phyloP scores from a whole-genome alignment of 2,888 invertebrate species.

The Mystacides longicornis region DNA sequence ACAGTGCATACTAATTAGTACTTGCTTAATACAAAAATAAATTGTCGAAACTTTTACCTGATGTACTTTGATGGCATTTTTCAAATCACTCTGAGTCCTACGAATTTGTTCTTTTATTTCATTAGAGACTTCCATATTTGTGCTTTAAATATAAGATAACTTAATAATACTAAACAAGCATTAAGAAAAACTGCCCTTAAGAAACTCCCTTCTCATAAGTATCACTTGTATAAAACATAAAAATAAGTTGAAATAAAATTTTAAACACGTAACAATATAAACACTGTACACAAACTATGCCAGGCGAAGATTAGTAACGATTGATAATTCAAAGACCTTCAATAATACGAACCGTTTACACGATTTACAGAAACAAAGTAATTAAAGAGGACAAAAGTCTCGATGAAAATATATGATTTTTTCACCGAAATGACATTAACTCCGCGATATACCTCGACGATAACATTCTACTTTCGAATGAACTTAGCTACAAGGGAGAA shows the following conservation, averaged over 20 bases:
- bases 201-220: background rate
- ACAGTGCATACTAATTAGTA: background rate
- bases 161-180: background rate
- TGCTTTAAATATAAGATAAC: background rate
- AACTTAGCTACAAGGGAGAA: slow-evolving; percentile 11
- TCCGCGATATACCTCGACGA: slow-evolving; percentile 5
- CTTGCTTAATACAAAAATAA: too few relatives aligned
- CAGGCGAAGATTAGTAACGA: too few relatives aligned
- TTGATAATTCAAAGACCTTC: too few relatives aligned
- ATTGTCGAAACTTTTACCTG: slow-evolving; percentile 41
- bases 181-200: background rate
- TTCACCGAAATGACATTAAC: slow-evolving; percentile 12
- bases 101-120: slow-evolving; percentile 55
- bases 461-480: slow-evolving; percentile 14
- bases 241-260: background rate
- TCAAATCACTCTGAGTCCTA: slow-evolving; percentile 52
- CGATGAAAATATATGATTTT: background rate
- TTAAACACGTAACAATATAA: background rate
- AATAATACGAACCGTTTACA: too few relatives aligned
- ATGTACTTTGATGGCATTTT: slow-evolving; percentile 56
- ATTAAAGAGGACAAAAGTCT: background rate
- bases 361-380: background rate
- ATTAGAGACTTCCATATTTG: slow-evolving; percentile 52
- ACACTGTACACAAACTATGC: background rate
- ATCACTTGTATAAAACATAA: background rate